Evolutionary conservation across 1,140 invertebrate genomes (phyloP), one percentile per base, ranked within the genome.

Genomic region (Drosophila tani): DNA sequence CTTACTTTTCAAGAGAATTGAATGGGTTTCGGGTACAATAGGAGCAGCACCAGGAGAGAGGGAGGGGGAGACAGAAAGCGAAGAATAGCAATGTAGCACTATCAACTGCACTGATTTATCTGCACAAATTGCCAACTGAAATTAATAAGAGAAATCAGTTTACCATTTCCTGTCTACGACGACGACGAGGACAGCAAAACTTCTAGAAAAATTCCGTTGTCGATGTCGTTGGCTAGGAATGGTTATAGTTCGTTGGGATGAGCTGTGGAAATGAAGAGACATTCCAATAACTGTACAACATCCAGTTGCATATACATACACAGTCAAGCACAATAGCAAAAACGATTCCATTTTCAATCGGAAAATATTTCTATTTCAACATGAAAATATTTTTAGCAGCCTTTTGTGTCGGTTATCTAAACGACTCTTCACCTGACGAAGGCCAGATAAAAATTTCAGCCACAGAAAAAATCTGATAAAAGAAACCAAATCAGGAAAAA

Each of bases 271-370:
- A 62, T 74, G 71, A 43, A 60, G 46, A 83, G 77, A 87, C 84
- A 87, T 87, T 88, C 84, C 84, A 81, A 88, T 88, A 87, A 87
- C 84, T 88, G 81, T 87, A 88, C 77, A 87, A 81, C 81, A 87
- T 87, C 84, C 84, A 84, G 68, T 46, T 65, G 64, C 71, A 73
- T 59, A 75, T 12, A 74, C 56, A 74, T n/a, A 53, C n/a, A 74
- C 38, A 45, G 19, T n/a, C 40, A 21, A 59, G 74, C 79, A 87
- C 84, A 87, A 87, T 87, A 63, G 81, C 49, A 75, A 75, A 88
- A 87, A 83, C 83, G 84, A 78, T 88, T 87, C 58, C 84, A 83
- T 88, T 81, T 88, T 87, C 83, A 83, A 87, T 87, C 64, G 75
- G 19, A 41, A 82, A 88, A 87, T 87, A 87, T 83, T 87, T 87